Evolutionary conservation across 2,797 vertebrate species (phyloP).

Genomic region (Sebastes glaucus): DNA sequence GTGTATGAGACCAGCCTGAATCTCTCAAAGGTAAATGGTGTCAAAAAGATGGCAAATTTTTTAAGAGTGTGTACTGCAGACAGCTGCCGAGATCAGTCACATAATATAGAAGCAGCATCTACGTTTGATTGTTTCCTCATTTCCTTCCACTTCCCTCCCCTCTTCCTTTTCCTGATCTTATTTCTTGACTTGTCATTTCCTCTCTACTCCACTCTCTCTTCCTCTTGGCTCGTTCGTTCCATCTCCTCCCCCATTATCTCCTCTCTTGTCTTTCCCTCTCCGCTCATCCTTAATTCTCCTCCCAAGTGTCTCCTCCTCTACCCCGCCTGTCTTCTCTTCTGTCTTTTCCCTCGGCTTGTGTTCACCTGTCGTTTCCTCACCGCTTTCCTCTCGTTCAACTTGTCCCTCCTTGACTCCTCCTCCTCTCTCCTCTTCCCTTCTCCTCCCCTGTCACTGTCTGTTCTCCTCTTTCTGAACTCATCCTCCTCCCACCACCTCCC

Average conservation of each 20-base stretch:
- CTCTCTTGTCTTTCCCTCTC: not conserved
- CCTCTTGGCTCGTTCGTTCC: not conserved
- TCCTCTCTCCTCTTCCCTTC: conserved; percentile 13
- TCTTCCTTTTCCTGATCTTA: not conserved
- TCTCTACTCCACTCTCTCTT: not conserved
- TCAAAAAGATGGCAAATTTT: not conserved
- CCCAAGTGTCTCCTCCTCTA: not conserved
- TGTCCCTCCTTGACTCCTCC: conserved; percentile 1
- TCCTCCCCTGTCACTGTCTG: conserved; percentile 29
- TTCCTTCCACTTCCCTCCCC: not conserved
- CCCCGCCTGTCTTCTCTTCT: conserved; percentile 1
- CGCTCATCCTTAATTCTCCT: not conserved
- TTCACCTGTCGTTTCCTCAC: conserved; percentile 28
- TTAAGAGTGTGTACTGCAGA: not conserved
- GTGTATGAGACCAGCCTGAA: too few species aligned
- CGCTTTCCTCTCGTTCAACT: conserved; percentile 13
- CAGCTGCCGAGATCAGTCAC: not conserved
- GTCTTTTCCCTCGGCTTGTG: not conserved
- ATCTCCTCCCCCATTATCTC: not conserved
- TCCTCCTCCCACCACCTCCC: conserved; percentile 6
- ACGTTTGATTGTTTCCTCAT: conserved; percentile 5
- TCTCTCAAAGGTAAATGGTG: not conserved
- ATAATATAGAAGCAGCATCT: not conserved
- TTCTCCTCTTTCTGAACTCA: conserved; percentile 4
- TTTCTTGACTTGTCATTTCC: conserved; percentile 27